These are phyloP conservation scores for Discoglossus pictus DNA, from an alignment of 2,797 vertebrate species.

Conservation along the genomic window DNA sequence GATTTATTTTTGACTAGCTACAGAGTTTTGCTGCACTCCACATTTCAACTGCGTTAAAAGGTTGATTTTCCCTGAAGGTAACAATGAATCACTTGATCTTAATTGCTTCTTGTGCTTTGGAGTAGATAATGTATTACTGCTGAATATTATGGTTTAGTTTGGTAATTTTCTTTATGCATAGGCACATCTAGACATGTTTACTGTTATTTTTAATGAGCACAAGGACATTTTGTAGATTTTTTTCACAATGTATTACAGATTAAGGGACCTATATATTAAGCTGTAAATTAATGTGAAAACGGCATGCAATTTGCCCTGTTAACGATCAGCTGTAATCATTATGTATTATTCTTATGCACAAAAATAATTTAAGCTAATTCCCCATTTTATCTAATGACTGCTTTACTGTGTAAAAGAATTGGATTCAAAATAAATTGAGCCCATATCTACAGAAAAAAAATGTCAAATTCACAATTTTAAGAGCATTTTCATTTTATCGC, in stretches of 20 bases:
- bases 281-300: no score
- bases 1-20: conserved; percentile 21
- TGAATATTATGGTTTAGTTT: conserved; percentile 49
- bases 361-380: no score
- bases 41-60: conserved; percentile 49
- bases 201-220: conserved; percentile 40
- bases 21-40: conserved; percentile 47
- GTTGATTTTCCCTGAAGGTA: conserved; percentile 56
- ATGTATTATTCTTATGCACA: no score
- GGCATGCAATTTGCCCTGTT: no score
- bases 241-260: conserved; percentile 8
- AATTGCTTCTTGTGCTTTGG: conserved; percentile 49
- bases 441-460: no score
- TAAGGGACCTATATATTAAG: not conserved
- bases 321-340: no score
- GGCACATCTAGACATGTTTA: conserved; percentile 43
- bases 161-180: conserved; percentile 35
- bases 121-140: conserved; percentile 51
- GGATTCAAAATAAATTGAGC: no score
- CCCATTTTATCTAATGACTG: no score
- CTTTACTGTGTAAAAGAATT: no score
- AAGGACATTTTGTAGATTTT: conserved; percentile 31
- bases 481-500: no score
- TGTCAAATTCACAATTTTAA: no score
- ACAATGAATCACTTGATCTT: conserved; percentile 54